A percentile compares a stretch with the other conserved stretches of the same genome.
Conservation (phyloP, 2,888 invertebrate species). For the Eledona agricola region DNA sequence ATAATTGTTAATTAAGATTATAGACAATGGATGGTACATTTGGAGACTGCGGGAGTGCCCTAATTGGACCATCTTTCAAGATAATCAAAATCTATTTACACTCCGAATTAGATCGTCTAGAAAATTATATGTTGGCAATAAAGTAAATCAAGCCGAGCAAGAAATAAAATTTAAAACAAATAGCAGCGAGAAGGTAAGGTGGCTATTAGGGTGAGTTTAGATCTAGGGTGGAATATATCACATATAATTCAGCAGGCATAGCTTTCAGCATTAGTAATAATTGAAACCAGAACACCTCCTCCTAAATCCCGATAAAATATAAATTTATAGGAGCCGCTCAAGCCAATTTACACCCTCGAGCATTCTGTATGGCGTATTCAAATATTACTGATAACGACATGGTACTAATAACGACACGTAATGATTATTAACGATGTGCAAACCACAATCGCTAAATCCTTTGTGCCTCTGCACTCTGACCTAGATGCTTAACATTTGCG, state of each 20-base stretch:
- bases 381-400: conserved; percentile 26
- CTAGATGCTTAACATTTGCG: conserved; percentile 28
- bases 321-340: conserved; percentile 12
- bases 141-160: no score
- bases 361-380: conserved; percentile 4
- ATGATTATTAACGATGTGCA: conserved; percentile 35
- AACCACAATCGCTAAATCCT: conserved; percentile 33
- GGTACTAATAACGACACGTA: conserved; percentile 27
- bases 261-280: conserved; percentile 5
- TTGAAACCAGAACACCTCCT: conserved; percentile 19
- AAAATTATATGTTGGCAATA: no score
- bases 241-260: no score
- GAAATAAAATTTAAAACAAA: no score
- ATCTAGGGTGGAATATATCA: no score
- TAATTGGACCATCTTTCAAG: conserved; percentile 18
- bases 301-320: conserved; percentile 19
- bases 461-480: conserved; percentile 24
- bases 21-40: conserved; percentile 45
- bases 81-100: no score
- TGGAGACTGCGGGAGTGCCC: conserved; percentile 32
- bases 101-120: no score
- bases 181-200: no score
- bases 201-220: no score
- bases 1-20: conserved; percentile 36
- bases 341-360: conserved; percentile 19